Evolutionary conservation across 2,113 vertebrate species (phyloP).

Genomic region (Catharus bicknelli): DNA sequence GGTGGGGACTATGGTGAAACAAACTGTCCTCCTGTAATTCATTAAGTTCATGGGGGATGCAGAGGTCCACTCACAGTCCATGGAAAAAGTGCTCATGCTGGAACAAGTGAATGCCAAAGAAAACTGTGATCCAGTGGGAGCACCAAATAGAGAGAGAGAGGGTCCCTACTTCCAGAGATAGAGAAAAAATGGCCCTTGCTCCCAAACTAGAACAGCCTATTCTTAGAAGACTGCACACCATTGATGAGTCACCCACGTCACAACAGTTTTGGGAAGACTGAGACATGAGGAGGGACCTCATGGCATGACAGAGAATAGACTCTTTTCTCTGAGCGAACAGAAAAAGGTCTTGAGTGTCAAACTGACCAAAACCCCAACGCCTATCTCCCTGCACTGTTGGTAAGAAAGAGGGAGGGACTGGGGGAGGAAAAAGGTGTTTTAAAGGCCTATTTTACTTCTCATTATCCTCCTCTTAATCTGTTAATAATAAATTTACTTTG

Average conservation of each 20-base stretch:
- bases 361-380: background rate
- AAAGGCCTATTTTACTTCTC: background rate
- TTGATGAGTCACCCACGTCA: background rate
- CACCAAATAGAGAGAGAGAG: background rate
- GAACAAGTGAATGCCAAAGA: background rate
- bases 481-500: background rate
- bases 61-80: background rate
- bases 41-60: background rate
- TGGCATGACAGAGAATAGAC: background rate
- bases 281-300: no score
- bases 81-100: background rate
- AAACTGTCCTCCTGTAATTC: background rate
- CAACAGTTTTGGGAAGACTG: background rate
- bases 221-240: background rate
- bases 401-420: background rate
- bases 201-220: background rate
- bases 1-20: background rate
- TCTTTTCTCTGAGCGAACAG: background rate
- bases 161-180: background rate
- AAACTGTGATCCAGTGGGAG: background rate
- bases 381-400: background rate
- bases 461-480: background rate
- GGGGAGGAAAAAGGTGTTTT: no score
- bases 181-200: no score
- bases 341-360: no score